Evolutionary conservation across 1,140 invertebrate species (phyloP), one percentile per base, ranked within the genome.

Genomic region (Ceratina calcarata): DNA sequence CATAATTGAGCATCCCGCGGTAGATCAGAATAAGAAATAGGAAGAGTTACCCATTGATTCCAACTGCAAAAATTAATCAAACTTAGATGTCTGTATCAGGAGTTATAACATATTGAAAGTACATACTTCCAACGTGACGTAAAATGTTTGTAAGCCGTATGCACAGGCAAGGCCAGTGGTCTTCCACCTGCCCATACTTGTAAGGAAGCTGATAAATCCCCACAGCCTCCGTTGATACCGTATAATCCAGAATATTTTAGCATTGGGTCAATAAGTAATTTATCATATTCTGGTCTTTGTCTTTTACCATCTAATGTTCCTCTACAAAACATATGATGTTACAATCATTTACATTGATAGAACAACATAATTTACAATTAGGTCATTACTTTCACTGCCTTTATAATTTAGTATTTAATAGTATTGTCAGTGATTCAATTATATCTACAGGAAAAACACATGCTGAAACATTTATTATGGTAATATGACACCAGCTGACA

Each of bases 1-100:
- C 96, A 96, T n/a, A 99, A 92, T 76, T 97, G 94, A 15, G 99
- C 96, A 93, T 97, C 97, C 66, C 97, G 93, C 3, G 98, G 98
- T 45, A 99, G 91, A 91, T 99, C 98, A 90, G 96, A 97, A 92
- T 97, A 99, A 88, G 96, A 96, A 13, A 99, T 94, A 1, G 99
- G 99, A 74, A 99, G 92, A 6, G 95, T 96, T 10, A 99, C 94
- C 98, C 99, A 99, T 93, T 99, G 98, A 93, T 99, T 99, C 99
- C 99, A 99, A 91, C 97, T 98, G 85, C 32, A 93, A 87, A 58
- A 70, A 60, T 71, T 18, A 67, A 27, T 53, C 24, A 60, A 68
- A 70, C 18, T 24, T 2, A 71, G 12, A 22, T 58, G 45, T 20
- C 55, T 60, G 7, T 45, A 45, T 55, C 65, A 57, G 55, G 4